Conservation (phyloP, 2,797 vertebrate species). For the Spatula versicolor region DNA sequence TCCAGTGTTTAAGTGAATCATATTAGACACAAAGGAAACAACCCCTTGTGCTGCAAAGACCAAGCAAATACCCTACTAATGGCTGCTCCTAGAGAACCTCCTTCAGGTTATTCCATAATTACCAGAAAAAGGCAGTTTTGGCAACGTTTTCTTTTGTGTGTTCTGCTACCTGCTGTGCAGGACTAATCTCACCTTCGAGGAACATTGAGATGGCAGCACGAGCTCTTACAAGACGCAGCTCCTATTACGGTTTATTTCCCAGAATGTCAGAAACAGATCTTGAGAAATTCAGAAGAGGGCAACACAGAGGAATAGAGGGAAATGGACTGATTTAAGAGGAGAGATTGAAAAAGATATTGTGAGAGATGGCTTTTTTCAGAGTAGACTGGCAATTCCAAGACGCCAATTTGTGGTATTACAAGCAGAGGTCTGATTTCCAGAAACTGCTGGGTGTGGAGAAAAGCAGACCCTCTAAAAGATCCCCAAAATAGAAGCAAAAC, state of each 20-base stretch:
- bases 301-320: background rate
- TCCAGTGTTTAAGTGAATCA: background rate
- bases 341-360: background rate
- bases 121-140: background rate
- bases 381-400: background rate
- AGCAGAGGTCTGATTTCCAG: background rate
- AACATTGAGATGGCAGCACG: background rate
- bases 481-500: background rate
- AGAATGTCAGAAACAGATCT: background rate
- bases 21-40: background rate
- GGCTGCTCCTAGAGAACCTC: background rate
- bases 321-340: background rate
- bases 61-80: background rate
- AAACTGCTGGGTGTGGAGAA: background rate
- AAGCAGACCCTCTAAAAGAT: background rate
- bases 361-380: background rate
- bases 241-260: background rate
- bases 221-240: background rate
- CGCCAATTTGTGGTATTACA: background rate
- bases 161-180: background rate
- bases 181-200: background rate
- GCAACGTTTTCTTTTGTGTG: background rate
- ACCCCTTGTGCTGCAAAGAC: background rate
- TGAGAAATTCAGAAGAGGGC: background rate
- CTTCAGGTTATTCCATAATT: background rate